Evolutionary conservation across 2,113 vertebrate species (phyloP).

Genomic region (Arizona elegans): DNA sequence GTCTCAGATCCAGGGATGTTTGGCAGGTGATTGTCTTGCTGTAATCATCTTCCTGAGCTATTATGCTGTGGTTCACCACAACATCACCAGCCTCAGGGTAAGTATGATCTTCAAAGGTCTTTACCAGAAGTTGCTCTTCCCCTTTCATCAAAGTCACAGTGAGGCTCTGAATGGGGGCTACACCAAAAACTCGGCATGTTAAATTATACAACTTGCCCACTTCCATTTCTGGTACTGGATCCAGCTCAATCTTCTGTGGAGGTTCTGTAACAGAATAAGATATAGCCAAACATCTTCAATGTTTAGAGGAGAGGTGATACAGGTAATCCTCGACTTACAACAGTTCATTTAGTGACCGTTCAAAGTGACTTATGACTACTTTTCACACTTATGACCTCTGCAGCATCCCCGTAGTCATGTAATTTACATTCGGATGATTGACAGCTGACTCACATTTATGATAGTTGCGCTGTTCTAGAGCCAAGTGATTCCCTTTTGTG

Average conservation of each 20-base stretch:
- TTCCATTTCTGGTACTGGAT: conserved; percentile 47
- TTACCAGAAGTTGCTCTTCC: conserved; percentile 69
- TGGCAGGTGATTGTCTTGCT: conserved; percentile 75
- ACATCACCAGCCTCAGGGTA: conserved; percentile 31
- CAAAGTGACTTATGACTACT: no score
- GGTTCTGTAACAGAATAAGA: conserved; percentile 25
- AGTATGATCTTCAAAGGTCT: conserved; percentile 72
- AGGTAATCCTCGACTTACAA: no score
- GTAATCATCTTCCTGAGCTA: conserved; percentile 64
- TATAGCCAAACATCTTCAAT: neutral
- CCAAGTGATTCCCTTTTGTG: no score
- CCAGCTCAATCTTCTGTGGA: conserved; percentile 47
- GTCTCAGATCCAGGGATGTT: conserved; percentile 75
- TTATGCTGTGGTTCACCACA: conserved; percentile 62
- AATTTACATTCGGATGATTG: no score
- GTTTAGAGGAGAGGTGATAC: neutral
- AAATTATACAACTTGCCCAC: conserved; percentile 72
- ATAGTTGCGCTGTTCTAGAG: no score
- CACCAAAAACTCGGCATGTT: conserved; percentile 77
- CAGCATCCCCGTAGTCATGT: no score
- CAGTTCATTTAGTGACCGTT: no score
- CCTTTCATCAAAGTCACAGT: conserved; percentile 76
- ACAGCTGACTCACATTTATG: no score
- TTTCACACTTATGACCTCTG: no score
- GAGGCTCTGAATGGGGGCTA: conserved; percentile 81